These are phyloP conservation scores for Chromobotia macracanthus DNA, from an alignment of 2,797 vertebrate genomes.

Conservation along the genomic window DNA sequence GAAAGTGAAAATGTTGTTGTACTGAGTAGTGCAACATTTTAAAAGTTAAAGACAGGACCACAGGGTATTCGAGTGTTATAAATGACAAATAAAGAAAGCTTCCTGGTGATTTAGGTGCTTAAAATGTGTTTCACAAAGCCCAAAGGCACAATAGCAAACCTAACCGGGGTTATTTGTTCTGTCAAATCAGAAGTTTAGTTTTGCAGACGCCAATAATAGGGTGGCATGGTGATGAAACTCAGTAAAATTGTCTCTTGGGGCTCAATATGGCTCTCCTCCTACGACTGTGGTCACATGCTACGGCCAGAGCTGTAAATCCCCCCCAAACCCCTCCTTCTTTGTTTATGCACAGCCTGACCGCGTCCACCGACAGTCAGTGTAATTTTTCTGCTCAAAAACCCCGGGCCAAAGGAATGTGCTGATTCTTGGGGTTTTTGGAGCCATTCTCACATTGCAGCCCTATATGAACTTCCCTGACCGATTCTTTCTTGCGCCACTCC, in stretches of 20 bases:
- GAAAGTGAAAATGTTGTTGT: neutral
- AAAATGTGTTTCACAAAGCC: neutral
- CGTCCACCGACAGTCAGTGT: constrained; percentile 55
- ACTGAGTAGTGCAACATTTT: neutral
- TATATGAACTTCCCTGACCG: constrained; percentile 75
- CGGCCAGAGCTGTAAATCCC: constrained; percentile 55
- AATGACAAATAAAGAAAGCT: neutral
- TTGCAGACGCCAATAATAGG: constrained; percentile 6
- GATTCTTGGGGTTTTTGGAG: constrained; percentile 71
- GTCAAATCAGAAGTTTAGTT: neutral
- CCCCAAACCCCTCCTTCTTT: constrained; percentile 57
- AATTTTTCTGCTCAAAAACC: constrained; percentile 65
- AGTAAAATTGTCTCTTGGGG: constrained; percentile 8
- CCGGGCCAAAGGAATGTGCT: constrained; percentile 78
- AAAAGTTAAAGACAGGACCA: neutral
- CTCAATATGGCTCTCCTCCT: constrained; percentile 9
- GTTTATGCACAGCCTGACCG: constrained; percentile 59
- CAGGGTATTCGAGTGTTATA: neutral
- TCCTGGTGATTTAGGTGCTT: neutral
- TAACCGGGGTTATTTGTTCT: neutral
- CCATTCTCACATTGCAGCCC: constrained; percentile 73
- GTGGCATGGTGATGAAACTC: constrained; percentile 29
- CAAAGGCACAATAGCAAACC: neutral
- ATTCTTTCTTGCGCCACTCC: constrained; percentile 47
- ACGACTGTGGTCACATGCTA: constrained; percentile 14